Evolutionary conservation across 2,113 vertebrate genomes (phyloP).

Genomic region (Spea multiplicata): DNA sequence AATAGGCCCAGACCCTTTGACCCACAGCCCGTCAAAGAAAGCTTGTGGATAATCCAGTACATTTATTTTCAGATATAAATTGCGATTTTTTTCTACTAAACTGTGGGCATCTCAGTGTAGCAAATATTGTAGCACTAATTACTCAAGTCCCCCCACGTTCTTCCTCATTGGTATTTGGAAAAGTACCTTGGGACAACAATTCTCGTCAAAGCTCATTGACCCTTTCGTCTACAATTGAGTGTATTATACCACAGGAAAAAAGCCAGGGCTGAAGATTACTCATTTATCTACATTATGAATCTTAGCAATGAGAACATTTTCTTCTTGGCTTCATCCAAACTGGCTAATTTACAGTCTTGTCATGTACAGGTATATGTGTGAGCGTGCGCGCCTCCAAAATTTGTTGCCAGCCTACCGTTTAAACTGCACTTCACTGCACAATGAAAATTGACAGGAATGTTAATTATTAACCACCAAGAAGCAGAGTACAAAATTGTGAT

Average conservation of each 20-base stretch:
- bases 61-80: too few relatives aligned
- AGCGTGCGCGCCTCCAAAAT: background rate
- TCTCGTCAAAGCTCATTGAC: background rate
- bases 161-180: conserved; percentile 33
- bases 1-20: too few relatives aligned
- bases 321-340: conserved; percentile 19
- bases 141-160: conserved; percentile 23
- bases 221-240: conserved; percentile 2
- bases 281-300: conserved; percentile 27
- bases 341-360: conserved; percentile 35
- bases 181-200: conserved; percentile 20
- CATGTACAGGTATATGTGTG: conserved; percentile 16
- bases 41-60: too few relatives aligned
- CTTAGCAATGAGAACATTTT: background rate
- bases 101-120: background rate
- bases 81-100: background rate
- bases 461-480: conserved; percentile 57
- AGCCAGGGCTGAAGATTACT: conserved; percentile 5
- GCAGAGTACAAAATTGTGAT: conserved; percentile 57
- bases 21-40: too few relatives aligned
- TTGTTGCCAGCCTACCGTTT: conserved; percentile 47
- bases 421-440: conserved; percentile 42
- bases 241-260: background rate
- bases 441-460: conserved; percentile 52
- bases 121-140: conserved; percentile 24